Evolutionary conservation across 1,140 invertebrate species (phyloP).

Genomic region (Drosophila albomicans): DNA sequence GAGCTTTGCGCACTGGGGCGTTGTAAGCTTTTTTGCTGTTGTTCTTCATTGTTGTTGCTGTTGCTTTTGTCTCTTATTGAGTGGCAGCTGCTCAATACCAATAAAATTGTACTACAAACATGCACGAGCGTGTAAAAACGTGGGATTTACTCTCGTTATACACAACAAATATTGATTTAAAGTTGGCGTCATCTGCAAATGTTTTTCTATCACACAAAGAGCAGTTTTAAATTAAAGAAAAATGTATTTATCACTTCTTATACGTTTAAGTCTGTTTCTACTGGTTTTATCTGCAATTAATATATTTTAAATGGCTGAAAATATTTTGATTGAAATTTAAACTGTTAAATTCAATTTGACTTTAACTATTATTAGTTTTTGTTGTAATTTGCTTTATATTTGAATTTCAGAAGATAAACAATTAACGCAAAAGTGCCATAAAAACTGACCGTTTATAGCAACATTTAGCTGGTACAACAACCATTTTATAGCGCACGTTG

Average conservation of each 20-base stretch:
- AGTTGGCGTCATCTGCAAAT: conserved; percentile 1
- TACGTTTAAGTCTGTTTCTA: too few relatives aligned
- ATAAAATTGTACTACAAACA: conserved; percentile 15
- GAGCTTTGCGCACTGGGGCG: conserved; percentile 38
- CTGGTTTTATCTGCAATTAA: too few relatives aligned
- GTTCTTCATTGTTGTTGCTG: not conserved
- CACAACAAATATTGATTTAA: conserved; percentile 32
- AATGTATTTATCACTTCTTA: not conserved
- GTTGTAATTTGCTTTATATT: too few relatives aligned
- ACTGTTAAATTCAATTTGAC: too few relatives aligned
- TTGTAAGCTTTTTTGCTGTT: conserved; percentile 33
- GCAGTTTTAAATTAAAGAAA: not conserved
- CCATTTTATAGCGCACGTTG: conserved; percentile 1
- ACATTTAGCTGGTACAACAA: not conserved
- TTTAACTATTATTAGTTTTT: too few relatives aligned
- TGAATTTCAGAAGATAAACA: too few relatives aligned
- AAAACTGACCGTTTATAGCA: not conserved
- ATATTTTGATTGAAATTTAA: too few relatives aligned
- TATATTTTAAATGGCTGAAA: too few relatives aligned
- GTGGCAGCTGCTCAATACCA: conserved; percentile 21
- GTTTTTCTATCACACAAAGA: not conserved
- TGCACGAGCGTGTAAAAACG: not conserved
- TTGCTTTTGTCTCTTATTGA: conserved; percentile 1
- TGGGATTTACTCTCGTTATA: conserved; percentile 9
- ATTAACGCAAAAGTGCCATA: too few relatives aligned